Conservation (phyloP, 2,797 vertebrate genomes). For the Rallus crepitans region DNA sequence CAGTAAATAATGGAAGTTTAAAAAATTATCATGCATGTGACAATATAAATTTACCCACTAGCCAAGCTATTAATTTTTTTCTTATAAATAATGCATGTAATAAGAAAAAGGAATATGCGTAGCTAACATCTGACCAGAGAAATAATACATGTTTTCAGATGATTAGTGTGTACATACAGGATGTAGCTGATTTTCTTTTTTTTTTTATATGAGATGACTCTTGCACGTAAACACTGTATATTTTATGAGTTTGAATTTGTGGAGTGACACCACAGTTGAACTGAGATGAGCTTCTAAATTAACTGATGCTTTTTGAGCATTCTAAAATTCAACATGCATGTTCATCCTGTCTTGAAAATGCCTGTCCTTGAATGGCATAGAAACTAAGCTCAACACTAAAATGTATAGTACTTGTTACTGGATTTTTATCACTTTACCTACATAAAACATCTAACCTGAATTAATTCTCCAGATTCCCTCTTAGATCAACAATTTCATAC, state of each 20-base stretch:
- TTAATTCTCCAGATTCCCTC: not conserved
- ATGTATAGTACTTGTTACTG: not conserved
- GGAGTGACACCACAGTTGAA: not conserved
- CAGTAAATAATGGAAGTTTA: not conserved
- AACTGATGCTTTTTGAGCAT: not conserved
- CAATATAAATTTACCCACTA: slow-evolving; percentile 9
- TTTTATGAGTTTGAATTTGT: slow-evolving; percentile 31
- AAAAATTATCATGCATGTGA: not conserved
- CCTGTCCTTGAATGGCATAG: not conserved
- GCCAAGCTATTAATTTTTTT: not conserved
- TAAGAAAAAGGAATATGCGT: not conserved
- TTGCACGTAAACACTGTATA: slow-evolving; percentile 32
- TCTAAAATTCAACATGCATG: not conserved
- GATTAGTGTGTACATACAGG: not conserved
- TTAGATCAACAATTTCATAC: not conserved
- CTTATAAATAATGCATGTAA: not conserved
- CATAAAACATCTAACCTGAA: not conserved
- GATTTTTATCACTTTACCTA: not conserved
- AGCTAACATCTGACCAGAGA: not conserved
- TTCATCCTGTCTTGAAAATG: not conserved
- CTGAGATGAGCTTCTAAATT: not conserved
- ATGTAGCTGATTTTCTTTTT: not conserved
- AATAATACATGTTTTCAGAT: not conserved
- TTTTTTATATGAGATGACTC: not conserved
- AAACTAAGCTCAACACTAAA: not conserved